phyloP scores from a whole-genome alignment of 2,888 invertebrate species.

The Aleiodes leptofemur region DNA sequence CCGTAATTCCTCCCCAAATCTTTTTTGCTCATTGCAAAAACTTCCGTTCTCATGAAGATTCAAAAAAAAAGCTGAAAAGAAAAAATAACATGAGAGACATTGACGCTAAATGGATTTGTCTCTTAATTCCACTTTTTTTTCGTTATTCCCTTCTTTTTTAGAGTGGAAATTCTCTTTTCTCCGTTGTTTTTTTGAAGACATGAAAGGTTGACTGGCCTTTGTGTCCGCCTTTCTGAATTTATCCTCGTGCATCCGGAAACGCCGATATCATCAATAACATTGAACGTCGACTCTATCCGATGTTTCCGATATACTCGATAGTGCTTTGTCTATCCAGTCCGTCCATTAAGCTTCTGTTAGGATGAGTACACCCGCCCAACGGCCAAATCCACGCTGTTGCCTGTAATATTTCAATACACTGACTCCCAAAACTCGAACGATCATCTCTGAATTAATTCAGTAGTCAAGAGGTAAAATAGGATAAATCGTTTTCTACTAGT shows the following conservation, averaged over 20 bases:
- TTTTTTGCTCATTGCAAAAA: not conserved
- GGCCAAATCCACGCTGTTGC: conserved; percentile 7
- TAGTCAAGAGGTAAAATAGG: too few species aligned
- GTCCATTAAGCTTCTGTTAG: conserved; percentile 29
- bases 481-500: too few species aligned
- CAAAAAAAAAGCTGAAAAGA: not conserved
- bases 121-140: conserved; percentile 13
- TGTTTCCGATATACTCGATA: conserved; percentile 28
- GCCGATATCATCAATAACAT: conserved; percentile 36
- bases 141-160: not conserved
- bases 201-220: conserved; percentile 39
- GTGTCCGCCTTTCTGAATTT: conserved; percentile 39
- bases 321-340: conserved; percentile 11
- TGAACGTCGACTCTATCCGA: conserved; percentile 9
- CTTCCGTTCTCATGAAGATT: not conserved
- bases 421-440: too few species aligned
- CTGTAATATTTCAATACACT: not conserved
- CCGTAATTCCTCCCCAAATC: too few species aligned
- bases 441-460: too few species aligned
- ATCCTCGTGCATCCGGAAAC: conserved; percentile 37
- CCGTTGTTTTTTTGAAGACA: conserved; percentile 1
- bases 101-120: conserved; percentile 6
- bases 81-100: not conserved
- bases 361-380: not conserved
- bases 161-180: not conserved